A percentile compares a stretch with the other conserved stretches of the same genome.
These are phyloP conservation scores for Desoria tigrina DNA, from an alignment of 2,888 invertebrate species.

Conservation along the genomic window DNA sequence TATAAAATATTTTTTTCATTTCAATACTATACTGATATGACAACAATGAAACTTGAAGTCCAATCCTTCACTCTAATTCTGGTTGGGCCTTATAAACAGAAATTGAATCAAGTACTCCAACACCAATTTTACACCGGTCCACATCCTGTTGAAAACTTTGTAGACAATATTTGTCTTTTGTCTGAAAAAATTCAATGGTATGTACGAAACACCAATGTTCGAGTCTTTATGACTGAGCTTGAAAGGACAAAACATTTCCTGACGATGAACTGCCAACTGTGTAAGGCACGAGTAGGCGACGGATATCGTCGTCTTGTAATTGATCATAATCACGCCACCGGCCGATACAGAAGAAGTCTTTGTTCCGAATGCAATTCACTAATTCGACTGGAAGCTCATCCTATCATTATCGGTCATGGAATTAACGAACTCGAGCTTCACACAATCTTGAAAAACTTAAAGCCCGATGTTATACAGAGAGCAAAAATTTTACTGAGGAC, in stretches of 20 bases:
- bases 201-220: neutral
- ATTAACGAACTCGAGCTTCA: neutral
- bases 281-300: neutral
- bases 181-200: neutral
- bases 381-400: neutral
- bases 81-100: neutral
- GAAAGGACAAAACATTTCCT: neutral
- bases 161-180: neutral
- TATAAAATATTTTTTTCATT: no score
- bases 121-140: neutral
- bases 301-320: neutral
- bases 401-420: neutral
- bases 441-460: neutral
- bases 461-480: neutral
- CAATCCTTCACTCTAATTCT: neutral
- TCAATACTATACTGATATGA: no score
- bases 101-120: neutral
- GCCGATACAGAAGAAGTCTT: neutral
- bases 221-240: neutral
- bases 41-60: neutral
- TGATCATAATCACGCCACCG: neutral
- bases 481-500: no score
- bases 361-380: no score
- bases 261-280: neutral
- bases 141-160: no score